A percentile compares a stretch with the other conserved stretches of the same genome.
These are phyloP conservation scores for Emberiza fucata DNA, from an alignment of 2,113 vertebrate species.

Conservation along the genomic window DNA sequence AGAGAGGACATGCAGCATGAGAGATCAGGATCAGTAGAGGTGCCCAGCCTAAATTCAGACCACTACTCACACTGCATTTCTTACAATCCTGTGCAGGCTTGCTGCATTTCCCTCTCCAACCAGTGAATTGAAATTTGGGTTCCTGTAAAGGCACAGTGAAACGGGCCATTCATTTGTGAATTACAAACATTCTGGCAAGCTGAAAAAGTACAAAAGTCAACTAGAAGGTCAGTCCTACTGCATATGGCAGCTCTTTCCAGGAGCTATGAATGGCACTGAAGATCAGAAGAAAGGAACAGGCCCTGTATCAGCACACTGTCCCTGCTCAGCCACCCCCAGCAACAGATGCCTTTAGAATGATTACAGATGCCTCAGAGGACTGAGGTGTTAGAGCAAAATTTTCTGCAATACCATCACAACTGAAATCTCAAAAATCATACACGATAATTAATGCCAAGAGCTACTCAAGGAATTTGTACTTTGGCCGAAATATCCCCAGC, in stretches of 20 bases:
- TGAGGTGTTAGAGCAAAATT: neutral
- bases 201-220: neutral
- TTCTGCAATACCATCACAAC: neutral
- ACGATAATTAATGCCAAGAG: neutral
- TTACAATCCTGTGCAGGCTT: neutral
- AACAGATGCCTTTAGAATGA: neutral
- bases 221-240: neutral
- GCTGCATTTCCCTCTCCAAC: neutral
- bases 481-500: neutral
- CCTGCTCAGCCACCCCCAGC: neutral
- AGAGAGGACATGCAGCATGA: neutral
- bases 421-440: neutral
- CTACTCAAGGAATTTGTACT: neutral
- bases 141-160: neutral
- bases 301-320: neutral
- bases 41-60: neutral
- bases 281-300: neutral
- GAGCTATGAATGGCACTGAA: neutral
- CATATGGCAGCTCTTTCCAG: neutral
- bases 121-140: neutral
- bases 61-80: neutral
- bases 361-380: neutral
- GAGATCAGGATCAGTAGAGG: rapidly evolving
- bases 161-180: neutral
- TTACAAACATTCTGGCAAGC: neutral